A percentile compares a stretch with the other conserved stretches of the same genome.
phyloP scores from a whole-genome alignment of 2,888 invertebrate species.

The Scaptomyza polygonia region DNA sequence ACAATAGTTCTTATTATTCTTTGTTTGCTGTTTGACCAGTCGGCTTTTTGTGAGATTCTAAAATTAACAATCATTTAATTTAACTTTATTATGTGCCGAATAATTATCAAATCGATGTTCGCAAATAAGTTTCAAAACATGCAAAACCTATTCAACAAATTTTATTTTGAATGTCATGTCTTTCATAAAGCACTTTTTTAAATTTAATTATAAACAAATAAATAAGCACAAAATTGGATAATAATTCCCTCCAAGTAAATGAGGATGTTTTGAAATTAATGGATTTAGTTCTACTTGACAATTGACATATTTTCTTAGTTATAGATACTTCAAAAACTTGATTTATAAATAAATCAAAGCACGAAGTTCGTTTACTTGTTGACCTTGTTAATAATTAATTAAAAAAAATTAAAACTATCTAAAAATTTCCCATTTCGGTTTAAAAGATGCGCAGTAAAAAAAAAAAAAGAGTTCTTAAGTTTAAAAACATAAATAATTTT shows the following conservation, averaged over 20 bases:
- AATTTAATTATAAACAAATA: background rate
- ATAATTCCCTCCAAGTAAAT: too few relatives aligned
- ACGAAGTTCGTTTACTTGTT: too few relatives aligned
- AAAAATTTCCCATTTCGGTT: too few relatives aligned
- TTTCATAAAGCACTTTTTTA: too few relatives aligned
- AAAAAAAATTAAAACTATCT: too few relatives aligned
- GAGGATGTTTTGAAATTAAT: too few relatives aligned
- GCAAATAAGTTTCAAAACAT: background rate
- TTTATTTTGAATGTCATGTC: too few relatives aligned
- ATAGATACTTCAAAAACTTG: background rate
- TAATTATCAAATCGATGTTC: background rate
- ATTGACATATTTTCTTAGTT: background rate
- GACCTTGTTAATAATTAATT: too few relatives aligned
- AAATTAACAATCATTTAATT: conserved; percentile 46
- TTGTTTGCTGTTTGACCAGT: conserved; percentile 10
- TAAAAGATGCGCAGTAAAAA: too few relatives aligned
- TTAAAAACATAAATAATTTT: background rate
- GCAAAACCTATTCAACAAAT: too few relatives aligned
- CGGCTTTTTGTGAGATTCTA: conserved; percentile 52
- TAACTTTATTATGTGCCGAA: conserved; percentile 30
- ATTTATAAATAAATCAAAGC: too few relatives aligned
- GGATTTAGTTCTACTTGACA: too few relatives aligned
- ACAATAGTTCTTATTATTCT: conserved; percentile 59
- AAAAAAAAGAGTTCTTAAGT: background rate
- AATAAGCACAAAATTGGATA: background rate